phyloP scores from a whole-genome alignment of 64 coral and sea anemone genomes.

The Stylophora pistillata region DNA sequence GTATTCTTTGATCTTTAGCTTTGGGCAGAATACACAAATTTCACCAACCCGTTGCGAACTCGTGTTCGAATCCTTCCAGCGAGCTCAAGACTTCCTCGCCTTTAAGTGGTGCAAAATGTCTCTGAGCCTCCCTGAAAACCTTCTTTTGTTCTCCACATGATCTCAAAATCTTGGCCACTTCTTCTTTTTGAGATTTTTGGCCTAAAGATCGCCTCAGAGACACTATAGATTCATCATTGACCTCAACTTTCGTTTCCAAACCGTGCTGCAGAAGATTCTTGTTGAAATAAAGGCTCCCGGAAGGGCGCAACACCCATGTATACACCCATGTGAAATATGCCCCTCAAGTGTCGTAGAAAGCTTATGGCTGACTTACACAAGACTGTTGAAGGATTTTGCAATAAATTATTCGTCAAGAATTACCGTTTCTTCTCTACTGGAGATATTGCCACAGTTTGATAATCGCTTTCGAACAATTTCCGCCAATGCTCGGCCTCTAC shows the following conservation, averaged over 20 bases:
- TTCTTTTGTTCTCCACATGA: neutral
- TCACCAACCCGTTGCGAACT: neutral
- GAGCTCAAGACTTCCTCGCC: neutral
- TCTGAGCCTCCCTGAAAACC: neutral
- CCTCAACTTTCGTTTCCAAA: conserved; percentile 35
- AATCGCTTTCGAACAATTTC: conserved; percentile 50
- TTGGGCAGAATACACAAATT: neutral
- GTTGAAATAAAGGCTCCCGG: conserved; percentile 47
- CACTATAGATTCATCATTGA: conserved; percentile 40
- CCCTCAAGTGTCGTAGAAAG: conserved; percentile 50
- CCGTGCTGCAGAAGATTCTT: conserved; percentile 34
- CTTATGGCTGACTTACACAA: conserved; percentile 31
- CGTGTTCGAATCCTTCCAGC: neutral
- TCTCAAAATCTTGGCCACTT: neutral
- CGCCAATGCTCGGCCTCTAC: conserved; percentile 44
- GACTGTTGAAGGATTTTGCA: conserved; percentile 14
- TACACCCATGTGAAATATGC: conserved; percentile 34
- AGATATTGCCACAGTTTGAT: neutral
- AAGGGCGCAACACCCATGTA: conserved; percentile 48
- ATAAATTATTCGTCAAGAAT: conserved; percentile 52
- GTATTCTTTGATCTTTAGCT: neutral
- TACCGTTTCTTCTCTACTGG: neutral
- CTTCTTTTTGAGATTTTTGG: neutral
- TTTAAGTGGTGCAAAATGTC: neutral
- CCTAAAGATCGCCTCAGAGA: conserved; percentile 47